Conservation (phyloP, 2,797 vertebrate species). For the Takifugu rubripes region DNA sequence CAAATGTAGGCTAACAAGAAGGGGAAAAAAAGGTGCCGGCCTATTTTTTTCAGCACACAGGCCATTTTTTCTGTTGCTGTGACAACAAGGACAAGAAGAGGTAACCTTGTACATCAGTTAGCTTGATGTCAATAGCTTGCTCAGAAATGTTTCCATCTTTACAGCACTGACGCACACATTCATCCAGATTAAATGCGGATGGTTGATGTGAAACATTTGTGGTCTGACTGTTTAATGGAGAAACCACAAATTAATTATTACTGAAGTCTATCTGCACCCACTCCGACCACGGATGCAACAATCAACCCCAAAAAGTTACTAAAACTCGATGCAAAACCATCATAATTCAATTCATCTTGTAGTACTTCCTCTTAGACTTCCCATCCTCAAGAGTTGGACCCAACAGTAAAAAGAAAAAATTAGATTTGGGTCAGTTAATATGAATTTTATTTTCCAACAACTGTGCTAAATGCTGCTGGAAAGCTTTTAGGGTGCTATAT, state of each 20-base stretch:
- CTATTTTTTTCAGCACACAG: conserved; percentile 32
- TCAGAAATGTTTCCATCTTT: conserved; percentile 38
- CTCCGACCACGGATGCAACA: conserved; percentile 9
- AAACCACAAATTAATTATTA: conserved; percentile 12
- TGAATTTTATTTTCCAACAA: background rate
- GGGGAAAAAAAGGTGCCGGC: background rate
- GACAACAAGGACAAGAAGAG: conserved; percentile 64
- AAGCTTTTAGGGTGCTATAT: background rate
- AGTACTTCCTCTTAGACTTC: too few relatives aligned
- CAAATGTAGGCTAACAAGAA: conserved; percentile 1
- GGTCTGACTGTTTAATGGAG: conserved; percentile 24
- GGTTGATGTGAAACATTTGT: conserved; percentile 30
- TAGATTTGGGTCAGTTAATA: background rate
- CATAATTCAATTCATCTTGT: background rate
- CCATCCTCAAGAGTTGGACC: background rate
- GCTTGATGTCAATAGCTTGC: conserved; percentile 54
- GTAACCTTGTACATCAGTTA: conserved; percentile 60
- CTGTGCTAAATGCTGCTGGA: background rate
- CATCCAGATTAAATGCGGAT: conserved; percentile 10
- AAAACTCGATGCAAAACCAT: background rate
- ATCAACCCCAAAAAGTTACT: background rate
- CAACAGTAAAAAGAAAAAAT: background rate
- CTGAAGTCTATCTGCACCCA: background rate
- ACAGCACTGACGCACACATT: conserved; percentile 38
- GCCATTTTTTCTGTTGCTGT: conserved; percentile 63